Evolutionary conservation across 1,140 invertebrate genomes (phyloP).

Genomic region (Asbolus verrucosus): DNA sequence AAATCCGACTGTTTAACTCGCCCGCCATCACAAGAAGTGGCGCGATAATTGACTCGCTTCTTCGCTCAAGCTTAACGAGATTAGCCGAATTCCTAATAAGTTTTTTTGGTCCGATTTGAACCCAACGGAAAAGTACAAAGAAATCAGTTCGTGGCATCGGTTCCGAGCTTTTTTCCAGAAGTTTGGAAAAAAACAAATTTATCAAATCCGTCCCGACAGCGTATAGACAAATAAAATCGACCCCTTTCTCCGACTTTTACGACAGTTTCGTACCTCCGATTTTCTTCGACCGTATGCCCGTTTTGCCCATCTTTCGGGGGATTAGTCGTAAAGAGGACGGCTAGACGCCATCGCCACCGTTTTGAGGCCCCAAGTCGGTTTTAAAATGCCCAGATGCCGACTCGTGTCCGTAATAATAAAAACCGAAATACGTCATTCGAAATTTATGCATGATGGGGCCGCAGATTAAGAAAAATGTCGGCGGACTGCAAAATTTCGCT

Average conservation of each 20-base stretch:
- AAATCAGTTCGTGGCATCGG: constrained; percentile 3
- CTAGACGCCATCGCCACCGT: constrained; percentile 1
- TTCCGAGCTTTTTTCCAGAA: not conserved
- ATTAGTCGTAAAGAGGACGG: not conserved
- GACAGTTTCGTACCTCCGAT: constrained; percentile 23
- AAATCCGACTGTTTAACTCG: constrained; percentile 6
- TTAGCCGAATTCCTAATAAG: constrained; percentile 14
- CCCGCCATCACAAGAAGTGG: not conserved
- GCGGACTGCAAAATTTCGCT: too few species aligned
- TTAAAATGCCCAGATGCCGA: constrained; percentile 4
- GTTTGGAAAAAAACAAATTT: constrained; percentile 40
- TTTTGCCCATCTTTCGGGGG: not conserved
- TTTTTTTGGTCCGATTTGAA: not conserved
- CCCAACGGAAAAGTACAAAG: not conserved
- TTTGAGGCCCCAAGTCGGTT: constrained; percentile 1
- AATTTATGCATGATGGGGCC: not conserved
- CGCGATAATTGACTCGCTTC: constrained; percentile 15
- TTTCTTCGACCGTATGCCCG: not conserved
- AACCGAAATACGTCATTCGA: not conserved
- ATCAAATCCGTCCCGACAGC: constrained; percentile 34
- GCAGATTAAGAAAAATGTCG: too few species aligned
- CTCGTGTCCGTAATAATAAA: not conserved
- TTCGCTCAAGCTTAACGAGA: constrained; percentile 7
- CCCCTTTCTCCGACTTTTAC: constrained; percentile 3
- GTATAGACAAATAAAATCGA: constrained; percentile 34